Base-by-base conservation (phyloP, 2,888 invertebrate species). In the Thalpophila matura region DNA sequence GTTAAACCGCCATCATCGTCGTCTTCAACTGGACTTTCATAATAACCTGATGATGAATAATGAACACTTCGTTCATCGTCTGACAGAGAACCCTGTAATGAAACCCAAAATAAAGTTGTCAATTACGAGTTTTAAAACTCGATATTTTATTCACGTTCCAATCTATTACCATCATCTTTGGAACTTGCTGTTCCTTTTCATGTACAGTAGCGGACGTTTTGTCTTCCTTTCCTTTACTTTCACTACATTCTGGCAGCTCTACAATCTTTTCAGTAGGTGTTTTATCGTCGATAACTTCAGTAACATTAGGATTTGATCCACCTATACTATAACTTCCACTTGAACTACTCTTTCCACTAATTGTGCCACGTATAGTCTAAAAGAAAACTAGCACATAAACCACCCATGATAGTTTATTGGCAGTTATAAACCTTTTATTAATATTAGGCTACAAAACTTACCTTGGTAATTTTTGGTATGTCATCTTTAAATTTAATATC, bases 21-120 rank as follows among this genome's bases (percentile, higher is more conserved):
- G 80, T 97, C 97, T 65, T 97, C 97, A 38, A 96, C 95, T 12
- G 97, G 97, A 85, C 97, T 97, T 88, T 97, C 97, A 84, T 97
- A 97, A 87, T 97, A 97, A 1, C 97, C 97, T 3, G 97, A 97
- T 4, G 97, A 97, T 29, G 97, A 97, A 87, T 97, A 97, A 68
- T 96, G 96, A 70, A 95, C 96, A 89, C 96, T 97, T 85, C 96
- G 93, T 85, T 97, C 97, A 80, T 97, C 97, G 80, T 97, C 97
- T 6, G 96, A 96, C 57, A 96, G 83, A 6, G 97, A 97, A 54
- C 95, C 95, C 92, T 96, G 74, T 24, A 89, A 85, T 29, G 74
- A 54, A 26, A 45, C 18, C 3, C 20, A 38, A 2, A 26, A 14
- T 16, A 14, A 43, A 27, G 12, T 16, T 24, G 31, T 40, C 1